These are phyloP conservation scores for Solenodon paradoxus DNA, from an alignment of 2,113 vertebrate genomes.

Conservation along the genomic window DNA sequence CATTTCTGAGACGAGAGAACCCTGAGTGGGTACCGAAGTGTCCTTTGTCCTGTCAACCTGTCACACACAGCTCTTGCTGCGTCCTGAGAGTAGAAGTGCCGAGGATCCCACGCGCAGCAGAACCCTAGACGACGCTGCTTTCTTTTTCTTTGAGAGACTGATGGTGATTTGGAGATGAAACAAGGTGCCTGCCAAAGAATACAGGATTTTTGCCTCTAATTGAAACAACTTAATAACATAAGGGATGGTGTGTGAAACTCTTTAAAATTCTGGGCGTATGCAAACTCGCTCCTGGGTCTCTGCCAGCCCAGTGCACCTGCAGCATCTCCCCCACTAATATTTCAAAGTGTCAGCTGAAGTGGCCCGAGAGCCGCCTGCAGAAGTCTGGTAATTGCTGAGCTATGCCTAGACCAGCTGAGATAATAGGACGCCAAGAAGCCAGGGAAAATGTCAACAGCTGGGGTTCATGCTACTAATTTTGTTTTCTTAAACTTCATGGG, in stretches of 20 bases:
- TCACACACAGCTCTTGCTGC: neutral
- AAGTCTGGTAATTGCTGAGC: slow-evolving; percentile 75
- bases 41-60: neutral
- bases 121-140: neutral
- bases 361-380: slow-evolving; percentile 69
- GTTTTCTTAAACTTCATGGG: slow-evolving; percentile 61
- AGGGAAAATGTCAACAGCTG: slow-evolving; percentile 68
- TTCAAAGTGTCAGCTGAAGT: slow-evolving; percentile 80
- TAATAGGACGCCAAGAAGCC: slow-evolving; percentile 59
- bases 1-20: neutral
- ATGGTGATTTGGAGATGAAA: slow-evolving; percentile 1
- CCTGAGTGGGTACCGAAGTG: rapidly evolving
- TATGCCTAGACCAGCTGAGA: slow-evolving; percentile 68
- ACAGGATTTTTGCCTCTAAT: slow-evolving; percentile 64
- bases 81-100: rapidly evolving
- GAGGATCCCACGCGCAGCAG: rapidly evolving
- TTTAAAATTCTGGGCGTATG: slow-evolving; percentile 68
- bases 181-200: slow-evolving; percentile 48
- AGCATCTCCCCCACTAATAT: slow-evolving; percentile 69
- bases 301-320: slow-evolving; percentile 77
- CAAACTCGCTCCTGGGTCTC: slow-evolving; percentile 67
- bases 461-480: slow-evolving; percentile 68
- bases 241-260: slow-evolving; percentile 32
- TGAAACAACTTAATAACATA: slow-evolving; percentile 54
- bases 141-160: neutral